These are phyloP conservation scores for Nephrotoma appendiculata DNA, from an alignment of 2,888 invertebrate genomes.

Conservation along the genomic window DNA sequence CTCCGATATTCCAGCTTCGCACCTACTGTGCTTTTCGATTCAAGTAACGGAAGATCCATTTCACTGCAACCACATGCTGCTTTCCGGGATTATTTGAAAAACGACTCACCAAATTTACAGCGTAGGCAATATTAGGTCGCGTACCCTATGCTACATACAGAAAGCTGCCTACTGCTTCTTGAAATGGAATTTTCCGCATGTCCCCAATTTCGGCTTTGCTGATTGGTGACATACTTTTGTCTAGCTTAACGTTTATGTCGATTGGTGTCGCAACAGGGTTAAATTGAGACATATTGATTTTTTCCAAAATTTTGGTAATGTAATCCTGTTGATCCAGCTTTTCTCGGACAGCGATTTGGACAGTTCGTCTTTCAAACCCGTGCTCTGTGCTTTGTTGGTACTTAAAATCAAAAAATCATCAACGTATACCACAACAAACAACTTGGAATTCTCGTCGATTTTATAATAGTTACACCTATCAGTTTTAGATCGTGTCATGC, in stretches of 20 bases:
- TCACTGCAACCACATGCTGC: background rate
- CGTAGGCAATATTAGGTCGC: background rate
- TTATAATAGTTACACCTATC: too few relatives aligned
- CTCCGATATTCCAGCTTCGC: background rate
- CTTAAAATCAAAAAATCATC: too few relatives aligned
- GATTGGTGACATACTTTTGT: background rate
- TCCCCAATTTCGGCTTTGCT: background rate
- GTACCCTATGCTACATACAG: background rate
- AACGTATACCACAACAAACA: too few relatives aligned
- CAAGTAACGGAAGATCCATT: background rate
- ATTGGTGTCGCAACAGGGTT: background rate
- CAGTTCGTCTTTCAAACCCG: too few relatives aligned
- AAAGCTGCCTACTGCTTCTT: background rate
- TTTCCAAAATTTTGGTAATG: too few relatives aligned
- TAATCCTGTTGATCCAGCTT: background rate
- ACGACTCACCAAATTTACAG: background rate
- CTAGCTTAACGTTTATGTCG: background rate
- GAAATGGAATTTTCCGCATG: background rate
- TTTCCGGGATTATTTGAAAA: background rate
- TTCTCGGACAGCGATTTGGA: background rate
- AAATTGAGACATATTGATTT: too few relatives aligned
- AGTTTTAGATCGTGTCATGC: too few relatives aligned
- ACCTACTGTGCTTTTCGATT: background rate
- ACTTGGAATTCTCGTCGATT: too few relatives aligned
- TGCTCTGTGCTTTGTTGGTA: too few relatives aligned